Percentiles rank a stretch among this genome's conserved stretches.
These are phyloP conservation scores for Scalopus aquaticus DNA, from an alignment of 2,113 vertebrate genomes.

Conservation along the genomic window DNA sequence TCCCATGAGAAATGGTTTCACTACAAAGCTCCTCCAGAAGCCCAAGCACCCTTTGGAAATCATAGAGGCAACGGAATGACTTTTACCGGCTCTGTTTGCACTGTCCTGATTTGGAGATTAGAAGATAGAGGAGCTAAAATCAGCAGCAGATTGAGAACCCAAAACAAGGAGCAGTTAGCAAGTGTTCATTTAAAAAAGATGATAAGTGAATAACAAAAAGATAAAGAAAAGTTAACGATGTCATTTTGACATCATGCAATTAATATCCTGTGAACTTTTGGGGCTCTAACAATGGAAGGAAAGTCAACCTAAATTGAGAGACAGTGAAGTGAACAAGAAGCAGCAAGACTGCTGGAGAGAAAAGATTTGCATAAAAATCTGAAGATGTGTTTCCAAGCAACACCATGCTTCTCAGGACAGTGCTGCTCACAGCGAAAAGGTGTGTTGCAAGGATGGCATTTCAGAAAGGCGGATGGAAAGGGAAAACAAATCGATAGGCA, in stretches of 20 bases:
- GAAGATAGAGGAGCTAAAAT: neutral
- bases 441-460: neutral
- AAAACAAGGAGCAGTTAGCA: neutral
- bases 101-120: neutral
- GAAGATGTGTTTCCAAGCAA: neutral
- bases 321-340: neutral
- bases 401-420: neutral
- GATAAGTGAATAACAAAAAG: neutral
- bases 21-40: neutral
- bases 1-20: neutral
- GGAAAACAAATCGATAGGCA: neutral
- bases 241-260: neutral
- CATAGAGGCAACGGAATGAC: neutral
- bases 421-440: neutral
- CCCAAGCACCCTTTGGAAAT: neutral
- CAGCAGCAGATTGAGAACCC: neutral
- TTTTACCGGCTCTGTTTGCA: neutral
- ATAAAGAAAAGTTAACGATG: slow-evolving; percentile 1
- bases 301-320: neutral
- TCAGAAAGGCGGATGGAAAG: neutral
- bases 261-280: neutral
- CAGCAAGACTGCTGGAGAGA: neutral
- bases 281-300: neutral
- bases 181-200: neutral
- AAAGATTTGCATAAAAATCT: neutral